Evolutionary conservation across 2,797 vertebrate genomes (phyloP).

Genomic region (Sebastes reedi): DNA sequence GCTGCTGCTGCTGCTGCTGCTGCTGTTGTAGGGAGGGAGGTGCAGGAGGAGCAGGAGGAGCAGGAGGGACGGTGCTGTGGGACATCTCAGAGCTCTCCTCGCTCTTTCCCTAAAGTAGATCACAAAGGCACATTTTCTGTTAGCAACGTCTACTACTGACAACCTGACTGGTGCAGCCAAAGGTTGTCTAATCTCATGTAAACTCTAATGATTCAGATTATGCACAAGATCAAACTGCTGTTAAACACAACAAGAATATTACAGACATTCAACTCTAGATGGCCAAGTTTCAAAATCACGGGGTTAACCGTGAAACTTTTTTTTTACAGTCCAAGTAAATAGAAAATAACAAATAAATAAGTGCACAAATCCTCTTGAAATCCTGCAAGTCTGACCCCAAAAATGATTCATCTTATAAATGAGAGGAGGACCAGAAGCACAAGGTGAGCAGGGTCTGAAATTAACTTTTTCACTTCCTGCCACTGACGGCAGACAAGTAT

Average conservation of each 20-base stretch:
- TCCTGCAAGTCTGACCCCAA: not conserved
- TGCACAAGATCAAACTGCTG: not conserved
- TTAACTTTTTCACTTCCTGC: too few species aligned
- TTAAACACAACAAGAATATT: not conserved
- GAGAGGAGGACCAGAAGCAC: not conserved
- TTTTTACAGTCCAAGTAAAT: not conserved
- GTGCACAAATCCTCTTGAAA: not conserved
- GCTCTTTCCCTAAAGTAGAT: slow-evolving; percentile 77
- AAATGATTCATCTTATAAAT: not conserved
- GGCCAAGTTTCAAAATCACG: not conserved
- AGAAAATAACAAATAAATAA: not conserved
- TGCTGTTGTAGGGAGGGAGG: slow-evolving; percentile 64
- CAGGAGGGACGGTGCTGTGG: slow-evolving; percentile 69
- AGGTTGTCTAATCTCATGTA: not conserved
- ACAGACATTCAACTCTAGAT: not conserved
- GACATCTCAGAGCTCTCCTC: slow-evolving; percentile 83
- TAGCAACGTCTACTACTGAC: not conserved
- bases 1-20: not conserved
- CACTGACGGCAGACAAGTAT: too few species aligned
- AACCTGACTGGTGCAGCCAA: not conserved
- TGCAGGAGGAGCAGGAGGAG: slow-evolving; percentile 50
- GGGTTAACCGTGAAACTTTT: not conserved
- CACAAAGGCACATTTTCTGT: not conserved
- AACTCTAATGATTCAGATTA: not conserved
- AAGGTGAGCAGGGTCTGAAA: too few species aligned